A percentile compares a stretch with the other conserved stretches of the same genome.
These are phyloP conservation scores for Syritta pipiens DNA, from an alignment of 2,888 invertebrate genomes.

Conservation along the genomic window DNA sequence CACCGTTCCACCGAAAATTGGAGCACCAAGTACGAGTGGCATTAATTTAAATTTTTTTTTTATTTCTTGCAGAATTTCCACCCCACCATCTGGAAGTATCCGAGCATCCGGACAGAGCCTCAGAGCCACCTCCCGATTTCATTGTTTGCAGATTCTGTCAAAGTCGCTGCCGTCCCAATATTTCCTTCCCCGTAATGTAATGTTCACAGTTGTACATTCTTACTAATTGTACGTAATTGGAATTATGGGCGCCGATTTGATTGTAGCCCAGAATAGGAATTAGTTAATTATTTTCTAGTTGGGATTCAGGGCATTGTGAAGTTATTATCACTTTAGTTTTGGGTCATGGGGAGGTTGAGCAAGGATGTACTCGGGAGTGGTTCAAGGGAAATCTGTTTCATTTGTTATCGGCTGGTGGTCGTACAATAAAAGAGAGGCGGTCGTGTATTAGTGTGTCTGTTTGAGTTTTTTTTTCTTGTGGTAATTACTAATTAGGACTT, in stretches of 20 bases:
- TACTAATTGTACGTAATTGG: slow-evolving; percentile 64
- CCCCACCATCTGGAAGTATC: slow-evolving; percentile 47
- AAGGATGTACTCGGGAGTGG: slow-evolving; percentile 1
- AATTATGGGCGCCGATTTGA: slow-evolving; percentile 62
- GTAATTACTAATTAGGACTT: slow-evolving; percentile 51
- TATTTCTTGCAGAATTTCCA: slow-evolving; percentile 25
- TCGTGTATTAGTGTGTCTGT: slow-evolving; percentile 2
- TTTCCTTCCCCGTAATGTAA: slow-evolving; percentile 45
- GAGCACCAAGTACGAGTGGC: slow-evolving; percentile 36
- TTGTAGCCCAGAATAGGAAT: slow-evolving; percentile 60
- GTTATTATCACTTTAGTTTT: slow-evolving; percentile 65
- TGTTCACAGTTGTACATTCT: slow-evolving; percentile 59
- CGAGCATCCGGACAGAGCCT: neutral
- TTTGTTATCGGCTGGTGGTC: slow-evolving; percentile 48
- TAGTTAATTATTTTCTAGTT: slow-evolving; percentile 66
- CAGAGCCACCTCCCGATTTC: slow-evolving; percentile 6
- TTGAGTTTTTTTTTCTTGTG: slow-evolving; percentile 6
- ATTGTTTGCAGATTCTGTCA: slow-evolving; percentile 35
- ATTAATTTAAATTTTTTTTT: slow-evolving; percentile 48
- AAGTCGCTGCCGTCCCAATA: slow-evolving; percentile 20
- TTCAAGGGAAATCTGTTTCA: slow-evolving; percentile 53
- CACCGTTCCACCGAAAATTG: neutral
- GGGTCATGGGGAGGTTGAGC: slow-evolving; percentile 13
- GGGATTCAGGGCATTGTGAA: slow-evolving; percentile 59
- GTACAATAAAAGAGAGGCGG: slow-evolving; percentile 2